Conservation (phyloP, 1,140 invertebrate species). For the Leptinotarsa lineolata region DNA sequence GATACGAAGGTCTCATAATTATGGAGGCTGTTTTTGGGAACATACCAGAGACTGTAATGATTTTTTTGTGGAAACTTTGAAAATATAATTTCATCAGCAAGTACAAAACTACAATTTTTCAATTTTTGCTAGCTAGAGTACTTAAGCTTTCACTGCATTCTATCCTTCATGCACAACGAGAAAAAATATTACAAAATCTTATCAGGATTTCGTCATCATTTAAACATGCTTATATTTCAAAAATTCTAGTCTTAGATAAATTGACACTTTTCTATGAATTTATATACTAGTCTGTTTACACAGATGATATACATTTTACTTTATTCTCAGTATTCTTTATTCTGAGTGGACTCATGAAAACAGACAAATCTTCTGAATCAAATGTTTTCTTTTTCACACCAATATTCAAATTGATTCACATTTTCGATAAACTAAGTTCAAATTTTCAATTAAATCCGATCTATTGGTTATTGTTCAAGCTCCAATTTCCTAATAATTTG, state of each 20-base stretch:
- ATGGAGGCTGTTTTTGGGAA: no score
- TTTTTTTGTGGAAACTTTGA: neutral
- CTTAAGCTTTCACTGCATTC: neutral
- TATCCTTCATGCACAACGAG: neutral
- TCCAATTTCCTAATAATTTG: neutral
- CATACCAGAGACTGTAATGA: no score
- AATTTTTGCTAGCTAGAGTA: neutral
- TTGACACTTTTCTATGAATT: conserved; percentile 14
- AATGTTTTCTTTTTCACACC: no score
- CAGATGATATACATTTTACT: neutral
- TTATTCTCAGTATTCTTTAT: neutral
- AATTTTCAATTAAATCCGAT: no score
- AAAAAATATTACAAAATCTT: neutral
- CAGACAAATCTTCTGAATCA: no score
- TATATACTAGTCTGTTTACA: neutral
- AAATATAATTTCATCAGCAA: neutral
- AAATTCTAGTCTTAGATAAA: conserved; percentile 7
- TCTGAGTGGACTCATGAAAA: neutral
- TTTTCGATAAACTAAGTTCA: no score
- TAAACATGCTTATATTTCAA: neutral
- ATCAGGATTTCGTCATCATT: neutral
- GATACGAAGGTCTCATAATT: no score
- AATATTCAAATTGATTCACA: no score
- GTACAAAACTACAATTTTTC: neutral
- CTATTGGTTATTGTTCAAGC: neutral